Evolutionary conservation across 2,888 invertebrate species (phyloP).

Genomic region (Erebia epiphron): DNA sequence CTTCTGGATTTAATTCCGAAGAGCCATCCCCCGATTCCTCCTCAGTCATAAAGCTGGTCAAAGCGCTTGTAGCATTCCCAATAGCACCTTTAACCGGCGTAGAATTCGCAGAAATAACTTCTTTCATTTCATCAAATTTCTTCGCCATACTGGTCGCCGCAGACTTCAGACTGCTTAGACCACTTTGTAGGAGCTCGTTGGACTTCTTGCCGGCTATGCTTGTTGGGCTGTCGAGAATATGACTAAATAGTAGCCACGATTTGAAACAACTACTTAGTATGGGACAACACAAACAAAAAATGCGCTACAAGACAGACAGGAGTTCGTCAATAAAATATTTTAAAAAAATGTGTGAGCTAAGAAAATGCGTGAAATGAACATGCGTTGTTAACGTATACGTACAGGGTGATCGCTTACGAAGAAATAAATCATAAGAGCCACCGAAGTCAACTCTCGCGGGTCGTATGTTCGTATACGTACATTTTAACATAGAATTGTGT

Average conservation of each 20-base stretch:
- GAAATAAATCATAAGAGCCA: too few species aligned
- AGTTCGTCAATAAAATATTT: not conserved
- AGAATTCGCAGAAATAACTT: slow-evolving; percentile 93
- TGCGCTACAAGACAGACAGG: not conserved
- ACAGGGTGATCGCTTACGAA: not conserved
- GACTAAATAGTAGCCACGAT: slow-evolving; percentile 26
- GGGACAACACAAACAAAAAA: not conserved
- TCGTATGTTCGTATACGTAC: too few species aligned
- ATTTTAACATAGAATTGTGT: too few species aligned
- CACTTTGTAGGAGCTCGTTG: slow-evolving; percentile 93
- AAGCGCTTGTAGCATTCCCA: slow-evolving; percentile 71
- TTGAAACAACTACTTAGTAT: slow-evolving; percentile 9
- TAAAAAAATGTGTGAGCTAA: slow-evolving; percentile 6
- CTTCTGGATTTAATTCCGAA: slow-evolving; percentile 77
- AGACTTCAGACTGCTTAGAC: slow-evolving; percentile 92
- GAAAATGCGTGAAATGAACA: slow-evolving; percentile 7
- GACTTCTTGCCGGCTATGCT: slow-evolving; percentile 93
- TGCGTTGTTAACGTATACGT: slow-evolving; percentile 2
- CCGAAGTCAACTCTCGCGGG: too few species aligned
- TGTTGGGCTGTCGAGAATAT: slow-evolving; percentile 85
- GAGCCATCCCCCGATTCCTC: slow-evolving; percentile 74
- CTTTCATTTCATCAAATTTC: slow-evolving; percentile 95
- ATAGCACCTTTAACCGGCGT: slow-evolving; percentile 89
- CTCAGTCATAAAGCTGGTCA: slow-evolving; percentile 67
- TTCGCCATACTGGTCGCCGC: slow-evolving; percentile 93